A percentile compares a stretch with the other conserved stretches of the same genome.
Evolutionary conservation across 1,140 invertebrate genomes (phyloP).

Genomic region (Pinna nobilis): DNA sequence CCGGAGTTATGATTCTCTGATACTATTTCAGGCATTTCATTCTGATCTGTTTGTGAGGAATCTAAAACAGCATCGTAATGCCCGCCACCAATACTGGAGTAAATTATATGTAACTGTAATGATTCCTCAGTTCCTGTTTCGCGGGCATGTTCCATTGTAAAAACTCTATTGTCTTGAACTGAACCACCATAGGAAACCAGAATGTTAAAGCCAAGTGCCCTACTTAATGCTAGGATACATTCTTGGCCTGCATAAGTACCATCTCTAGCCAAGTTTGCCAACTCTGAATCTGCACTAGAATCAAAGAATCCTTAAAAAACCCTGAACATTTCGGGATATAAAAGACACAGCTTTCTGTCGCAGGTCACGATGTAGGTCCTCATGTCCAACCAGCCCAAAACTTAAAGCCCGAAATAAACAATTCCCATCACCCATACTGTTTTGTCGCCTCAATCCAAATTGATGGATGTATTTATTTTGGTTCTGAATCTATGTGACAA

Average conservation of each 20-base stretch:
- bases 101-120: too few relatives aligned
- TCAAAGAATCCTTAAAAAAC: constrained; percentile 1
- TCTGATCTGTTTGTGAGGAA: background rate
- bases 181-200: background rate
- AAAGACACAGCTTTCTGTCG: background rate
- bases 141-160: background rate
- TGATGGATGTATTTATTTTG: background rate
- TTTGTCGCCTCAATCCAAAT: constrained; percentile 3
- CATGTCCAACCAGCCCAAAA: background rate
- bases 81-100: too few relatives aligned
- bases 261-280: too few relatives aligned
- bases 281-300: background rate
- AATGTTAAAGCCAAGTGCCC: constrained; percentile 1
- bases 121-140: too few relatives aligned
- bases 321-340: background rate
- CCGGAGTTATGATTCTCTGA: too few relatives aligned
- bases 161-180: too few relatives aligned
- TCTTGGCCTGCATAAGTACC: too few relatives aligned
- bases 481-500: background rate
- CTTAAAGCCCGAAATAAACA: constrained; percentile 14
- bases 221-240: too few relatives aligned
- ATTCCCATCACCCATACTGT: constrained; percentile 16
- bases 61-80: too few relatives aligned
- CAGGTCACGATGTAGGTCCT: too few relatives aligned
- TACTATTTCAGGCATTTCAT: too few relatives aligned